A percentile compares a stretch with the other conserved stretches of the same genome.
phyloP scores from a whole-genome alignment of 2,797 vertebrate species.

The Gouania willdenowi region DNA sequence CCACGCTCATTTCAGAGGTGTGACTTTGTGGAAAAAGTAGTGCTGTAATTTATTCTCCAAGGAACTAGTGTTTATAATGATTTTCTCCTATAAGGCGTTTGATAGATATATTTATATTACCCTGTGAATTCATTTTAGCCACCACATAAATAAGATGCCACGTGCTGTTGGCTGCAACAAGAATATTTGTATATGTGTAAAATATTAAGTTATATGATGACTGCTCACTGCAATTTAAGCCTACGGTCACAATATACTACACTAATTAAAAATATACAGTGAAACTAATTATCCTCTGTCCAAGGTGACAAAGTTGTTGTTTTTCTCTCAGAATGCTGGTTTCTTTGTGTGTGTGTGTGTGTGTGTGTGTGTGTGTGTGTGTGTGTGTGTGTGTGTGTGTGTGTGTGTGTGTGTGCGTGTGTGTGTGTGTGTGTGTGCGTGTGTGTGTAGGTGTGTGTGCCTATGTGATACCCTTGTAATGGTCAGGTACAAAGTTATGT shows the following conservation, averaged over 20 bases:
- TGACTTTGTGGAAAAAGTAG: slow-evolving; percentile 26
- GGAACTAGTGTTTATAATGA: slow-evolving; percentile 42
- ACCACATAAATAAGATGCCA: slow-evolving; percentile 8
- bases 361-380: too few relatives aligned
- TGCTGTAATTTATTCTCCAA: slow-evolving; percentile 53
- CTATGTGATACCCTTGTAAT: too few relatives aligned
- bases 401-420: too few relatives aligned
- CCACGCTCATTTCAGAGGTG: slow-evolving; percentile 31
- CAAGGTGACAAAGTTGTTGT: too few relatives aligned
- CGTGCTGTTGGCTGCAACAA: slow-evolving; percentile 26
- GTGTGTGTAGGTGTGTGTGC: too few relatives aligned
- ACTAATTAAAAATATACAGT: background rate
- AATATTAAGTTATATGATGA: background rate
- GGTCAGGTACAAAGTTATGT: too few relatives aligned
- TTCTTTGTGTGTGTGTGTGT: too few relatives aligned
- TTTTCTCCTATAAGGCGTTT: slow-evolving; percentile 19
- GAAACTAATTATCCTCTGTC: too few relatives aligned
- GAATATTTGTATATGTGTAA: slow-evolving; percentile 7
- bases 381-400: too few relatives aligned
- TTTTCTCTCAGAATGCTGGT: too few relatives aligned
- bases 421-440: too few relatives aligned
- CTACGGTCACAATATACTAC: background rate
- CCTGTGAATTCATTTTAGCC: slow-evolving; percentile 27
- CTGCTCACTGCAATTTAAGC: background rate
- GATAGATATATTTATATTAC: slow-evolving; percentile 46